A percentile compares a stretch with the other conserved stretches of the same genome.
Evolutionary conservation across 1,140 invertebrate genomes (phyloP).

Genomic region (Drosophila leontia): DNA sequence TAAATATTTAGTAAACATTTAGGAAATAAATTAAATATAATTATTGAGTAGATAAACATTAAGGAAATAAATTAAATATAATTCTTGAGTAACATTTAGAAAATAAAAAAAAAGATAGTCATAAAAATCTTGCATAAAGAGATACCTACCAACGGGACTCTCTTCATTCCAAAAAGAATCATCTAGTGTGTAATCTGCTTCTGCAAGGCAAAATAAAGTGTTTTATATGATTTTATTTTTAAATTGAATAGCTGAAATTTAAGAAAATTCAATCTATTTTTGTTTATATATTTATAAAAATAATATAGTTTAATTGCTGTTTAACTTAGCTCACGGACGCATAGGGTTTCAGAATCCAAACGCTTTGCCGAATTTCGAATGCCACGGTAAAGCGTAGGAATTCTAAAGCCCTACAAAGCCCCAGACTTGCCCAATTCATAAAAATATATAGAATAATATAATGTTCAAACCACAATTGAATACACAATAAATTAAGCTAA

Average conservation of each 20-base stretch:
- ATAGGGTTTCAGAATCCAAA: constrained; percentile 91
- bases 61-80: too few relatives aligned
- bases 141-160: constrained; percentile 92
- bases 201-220: constrained; percentile 86
- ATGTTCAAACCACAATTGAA: too few relatives aligned
- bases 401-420: constrained; percentile 88
- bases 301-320: too few relatives aligned
- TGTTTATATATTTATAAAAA: too few relatives aligned
- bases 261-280: too few relatives aligned
- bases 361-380: constrained; percentile 88
- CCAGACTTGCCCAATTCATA: not conserved
- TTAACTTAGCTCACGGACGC: constrained; percentile 2
- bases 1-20: not conserved
- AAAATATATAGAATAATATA: not conserved
- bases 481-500: too few relatives aligned
- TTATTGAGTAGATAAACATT: too few relatives aligned
- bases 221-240: too few relatives aligned
- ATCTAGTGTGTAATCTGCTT: constrained; percentile 95
- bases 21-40: not conserved
- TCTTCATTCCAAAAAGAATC: constrained; percentile 96
- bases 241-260: too few relatives aligned
- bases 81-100: too few relatives aligned
- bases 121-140: not conserved
- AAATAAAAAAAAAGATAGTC: too few relatives aligned
- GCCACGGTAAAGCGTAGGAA: constrained; percentile 92